A percentile compares a stretch with the other conserved stretches of the same genome.
Evolutionary conservation across 2,888 invertebrate genomes (phyloP).

Genomic region (Aquatica leii): DNA sequence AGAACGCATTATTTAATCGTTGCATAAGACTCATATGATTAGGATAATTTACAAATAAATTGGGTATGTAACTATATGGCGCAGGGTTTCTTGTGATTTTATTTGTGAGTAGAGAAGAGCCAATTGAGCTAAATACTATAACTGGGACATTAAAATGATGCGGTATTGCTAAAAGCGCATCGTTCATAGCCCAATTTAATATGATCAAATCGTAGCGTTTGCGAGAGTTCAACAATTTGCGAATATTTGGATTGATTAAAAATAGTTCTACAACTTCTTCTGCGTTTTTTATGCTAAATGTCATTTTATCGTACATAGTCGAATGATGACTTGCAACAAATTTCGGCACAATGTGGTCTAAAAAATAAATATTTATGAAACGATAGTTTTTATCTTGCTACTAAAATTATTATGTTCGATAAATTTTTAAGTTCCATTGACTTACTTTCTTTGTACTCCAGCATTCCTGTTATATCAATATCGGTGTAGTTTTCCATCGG

Average conservation of each 20-base stretch:
- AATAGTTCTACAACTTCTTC: constrained; percentile 25
- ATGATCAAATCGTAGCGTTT: constrained; percentile 50
- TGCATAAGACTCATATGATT: constrained; percentile 54
- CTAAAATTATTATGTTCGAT: not conserved
- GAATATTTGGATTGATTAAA: constrained; percentile 25
- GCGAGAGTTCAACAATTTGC: constrained; percentile 33
- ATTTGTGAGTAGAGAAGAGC: constrained; percentile 45
- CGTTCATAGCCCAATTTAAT: constrained; percentile 50
- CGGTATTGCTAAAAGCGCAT: constrained; percentile 52
- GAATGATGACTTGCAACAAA: constrained; percentile 11
- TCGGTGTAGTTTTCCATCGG: constrained; percentile 40
- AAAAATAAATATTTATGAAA: constrained; percentile 12
- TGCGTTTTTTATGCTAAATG: constrained; percentile 19
- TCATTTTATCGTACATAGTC: constrained; percentile 24
- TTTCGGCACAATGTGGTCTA: constrained; percentile 25
- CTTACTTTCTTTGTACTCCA: constrained; percentile 32
- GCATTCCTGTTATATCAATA: constrained; percentile 33
- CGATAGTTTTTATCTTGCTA: no score
- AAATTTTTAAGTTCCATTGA: constrained; percentile 9
- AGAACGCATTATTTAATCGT: constrained; percentile 48
- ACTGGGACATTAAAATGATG: constrained; percentile 54
- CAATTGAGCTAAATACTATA: constrained; percentile 50
- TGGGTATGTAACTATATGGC: constrained; percentile 54
- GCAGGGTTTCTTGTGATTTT: constrained; percentile 51
- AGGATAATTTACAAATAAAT: constrained; percentile 43